These are phyloP conservation scores for Thereva nobilitata DNA, from an alignment of 2,888 invertebrate genomes.

Conservation along the genomic window DNA sequence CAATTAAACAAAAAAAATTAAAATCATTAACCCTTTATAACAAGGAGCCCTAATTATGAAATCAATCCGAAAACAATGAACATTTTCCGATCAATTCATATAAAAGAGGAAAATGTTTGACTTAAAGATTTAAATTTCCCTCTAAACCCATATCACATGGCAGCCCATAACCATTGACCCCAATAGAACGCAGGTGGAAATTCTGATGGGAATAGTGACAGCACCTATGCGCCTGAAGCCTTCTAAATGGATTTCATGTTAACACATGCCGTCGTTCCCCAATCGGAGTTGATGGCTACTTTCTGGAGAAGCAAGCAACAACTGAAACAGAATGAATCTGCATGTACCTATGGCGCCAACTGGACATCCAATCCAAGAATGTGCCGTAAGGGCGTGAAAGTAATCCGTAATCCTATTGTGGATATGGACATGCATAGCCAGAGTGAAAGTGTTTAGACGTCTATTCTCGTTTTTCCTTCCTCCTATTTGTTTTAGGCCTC, in stretches of 20 bases:
- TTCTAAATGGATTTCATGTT: slow-evolving; percentile 16
- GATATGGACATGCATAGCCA: not conserved
- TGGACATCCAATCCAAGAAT: slow-evolving; percentile 7
- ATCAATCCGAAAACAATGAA: too few species aligned
- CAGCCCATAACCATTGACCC: too few species aligned
- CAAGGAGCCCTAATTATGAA: too few species aligned
- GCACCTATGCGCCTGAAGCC: slow-evolving; percentile 9
- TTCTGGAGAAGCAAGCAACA: not conserved
- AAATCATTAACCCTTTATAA: too few species aligned
- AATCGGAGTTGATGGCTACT: not conserved
- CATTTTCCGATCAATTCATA: too few species aligned
- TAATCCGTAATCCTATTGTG: slow-evolving; percentile 28
- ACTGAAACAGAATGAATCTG: slow-evolving; percentile 3
- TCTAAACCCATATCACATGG: too few species aligned
- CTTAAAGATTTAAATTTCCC: too few species aligned
- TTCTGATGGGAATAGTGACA: too few species aligned
- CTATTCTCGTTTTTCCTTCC: slow-evolving; percentile 7
- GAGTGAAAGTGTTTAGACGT: slow-evolving; percentile 21
- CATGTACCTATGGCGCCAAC: slow-evolving; percentile 17
- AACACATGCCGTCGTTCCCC: slow-evolving; percentile 2
- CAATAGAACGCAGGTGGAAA: too few species aligned
- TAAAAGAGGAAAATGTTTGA: too few species aligned
- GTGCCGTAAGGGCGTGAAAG: slow-evolving; percentile 12
- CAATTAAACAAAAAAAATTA: too few species aligned
- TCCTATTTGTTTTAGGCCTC: not conserved